phyloP scores from a whole-genome alignment of 2,113 vertebrate species.

The Martes martes region DNA sequence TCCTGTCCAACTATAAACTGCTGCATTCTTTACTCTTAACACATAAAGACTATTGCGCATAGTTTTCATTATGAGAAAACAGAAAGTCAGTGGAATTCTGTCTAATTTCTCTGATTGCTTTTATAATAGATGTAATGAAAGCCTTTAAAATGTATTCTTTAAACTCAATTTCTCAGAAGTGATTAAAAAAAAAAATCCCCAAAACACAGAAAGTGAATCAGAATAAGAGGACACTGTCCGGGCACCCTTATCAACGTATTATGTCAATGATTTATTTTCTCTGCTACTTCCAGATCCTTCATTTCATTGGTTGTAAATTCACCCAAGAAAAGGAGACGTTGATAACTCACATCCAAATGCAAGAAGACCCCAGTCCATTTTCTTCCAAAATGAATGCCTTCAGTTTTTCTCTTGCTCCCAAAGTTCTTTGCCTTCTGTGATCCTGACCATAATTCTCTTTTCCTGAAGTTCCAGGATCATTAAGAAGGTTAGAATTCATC shows the following conservation, averaged over 20 bases:
- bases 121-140: conserved; percentile 26
- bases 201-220: background rate
- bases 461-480: background rate
- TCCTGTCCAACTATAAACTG: background rate
- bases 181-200: background rate
- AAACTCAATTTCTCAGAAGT: conserved; percentile 7
- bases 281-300: background rate
- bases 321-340: background rate
- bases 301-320: background rate
- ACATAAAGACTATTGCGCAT: background rate
- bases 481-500: background rate
- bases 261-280: background rate
- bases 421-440: background rate
- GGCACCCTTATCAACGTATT: background rate
- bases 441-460: background rate
- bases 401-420: background rate
- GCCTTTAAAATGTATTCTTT: conserved; percentile 25
- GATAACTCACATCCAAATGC: background rate
- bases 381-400: background rate
- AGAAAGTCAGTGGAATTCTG: background rate
- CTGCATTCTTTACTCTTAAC: background rate
- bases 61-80: background rate
- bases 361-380: background rate
- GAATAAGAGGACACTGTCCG: background rate
- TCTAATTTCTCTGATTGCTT: conserved; percentile 15